Evolutionary conservation across 2,113 vertebrate genomes (phyloP).

Genomic region (Addax nasomaculatus): DNA sequence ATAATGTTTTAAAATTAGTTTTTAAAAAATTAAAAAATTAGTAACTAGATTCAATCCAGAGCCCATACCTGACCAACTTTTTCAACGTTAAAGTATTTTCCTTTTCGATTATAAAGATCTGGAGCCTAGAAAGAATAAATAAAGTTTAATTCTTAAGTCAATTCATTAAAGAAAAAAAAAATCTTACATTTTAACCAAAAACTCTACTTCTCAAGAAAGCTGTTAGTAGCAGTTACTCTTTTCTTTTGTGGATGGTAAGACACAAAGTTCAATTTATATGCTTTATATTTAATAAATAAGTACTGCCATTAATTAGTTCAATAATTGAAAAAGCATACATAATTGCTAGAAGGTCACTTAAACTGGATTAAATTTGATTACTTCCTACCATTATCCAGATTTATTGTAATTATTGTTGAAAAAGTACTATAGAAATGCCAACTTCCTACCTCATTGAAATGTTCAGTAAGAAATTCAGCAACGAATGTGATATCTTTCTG

Average conservation of each 20-base stretch:
- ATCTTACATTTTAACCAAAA: neutral
- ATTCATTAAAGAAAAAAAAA: neutral
- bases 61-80: conserved; percentile 94
- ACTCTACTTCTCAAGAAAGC: neutral
- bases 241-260: neutral
- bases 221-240: neutral
- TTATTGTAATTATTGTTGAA: neutral
- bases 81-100: conserved; percentile 98
- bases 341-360: neutral
- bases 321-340: neutral
- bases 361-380: neutral
- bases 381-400: neutral
- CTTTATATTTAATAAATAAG: neutral
- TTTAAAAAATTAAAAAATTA: neutral
- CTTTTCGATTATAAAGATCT: conserved; percentile 96
- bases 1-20: neutral
- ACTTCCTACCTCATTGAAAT: conserved; percentile 94
- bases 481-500: conserved; percentile 98
- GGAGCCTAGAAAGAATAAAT: conserved; percentile 86
- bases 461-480: conserved; percentile 98
- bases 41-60: neutral
- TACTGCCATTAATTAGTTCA: neutral
- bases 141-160: conserved; percentile 25
- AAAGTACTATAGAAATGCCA: neutral
- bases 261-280: neutral